Conservation (phyloP, 1,140 invertebrate species). For the Drosophila kurseongensis region DNA sequence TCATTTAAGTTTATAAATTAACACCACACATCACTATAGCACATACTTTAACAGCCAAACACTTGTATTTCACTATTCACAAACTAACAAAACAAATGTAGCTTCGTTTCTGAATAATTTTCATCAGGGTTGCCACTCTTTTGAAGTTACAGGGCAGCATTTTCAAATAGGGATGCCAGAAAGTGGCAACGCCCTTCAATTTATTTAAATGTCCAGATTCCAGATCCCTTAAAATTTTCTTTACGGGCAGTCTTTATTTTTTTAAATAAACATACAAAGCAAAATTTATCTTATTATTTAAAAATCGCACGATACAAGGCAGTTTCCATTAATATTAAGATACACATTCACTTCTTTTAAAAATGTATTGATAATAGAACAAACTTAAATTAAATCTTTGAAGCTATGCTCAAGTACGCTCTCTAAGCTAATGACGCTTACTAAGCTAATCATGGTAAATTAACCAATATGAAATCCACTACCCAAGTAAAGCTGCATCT, state of each 20-base stretch:
- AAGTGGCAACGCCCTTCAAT: constrained; percentile 33
- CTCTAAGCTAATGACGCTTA: too few species aligned
- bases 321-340: too few species aligned
- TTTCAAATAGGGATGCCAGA: neutral
- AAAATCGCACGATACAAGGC: too few species aligned
- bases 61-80: neutral
- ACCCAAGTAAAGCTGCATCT: too few species aligned
- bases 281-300: too few species aligned
- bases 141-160: constrained; percentile 14
- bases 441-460: too few species aligned
- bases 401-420: too few species aligned
- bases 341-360: too few species aligned
- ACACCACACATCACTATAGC: neutral
- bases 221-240: neutral
- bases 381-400: too few species aligned
- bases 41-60: neutral
- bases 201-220: neutral
- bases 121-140: constrained; percentile 32
- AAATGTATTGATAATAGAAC: too few species aligned
- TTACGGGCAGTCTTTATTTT: neutral
- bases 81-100: constrained; percentile 26
- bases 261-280: too few species aligned
- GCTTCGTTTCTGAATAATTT: constrained; percentile 29
- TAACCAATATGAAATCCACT: too few species aligned
- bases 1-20: neutral